phyloP scores from a whole-genome alignment of 30 jellyfish, hydroid and myxozoan genomes.

The Cassiopea xamachana region DNA sequence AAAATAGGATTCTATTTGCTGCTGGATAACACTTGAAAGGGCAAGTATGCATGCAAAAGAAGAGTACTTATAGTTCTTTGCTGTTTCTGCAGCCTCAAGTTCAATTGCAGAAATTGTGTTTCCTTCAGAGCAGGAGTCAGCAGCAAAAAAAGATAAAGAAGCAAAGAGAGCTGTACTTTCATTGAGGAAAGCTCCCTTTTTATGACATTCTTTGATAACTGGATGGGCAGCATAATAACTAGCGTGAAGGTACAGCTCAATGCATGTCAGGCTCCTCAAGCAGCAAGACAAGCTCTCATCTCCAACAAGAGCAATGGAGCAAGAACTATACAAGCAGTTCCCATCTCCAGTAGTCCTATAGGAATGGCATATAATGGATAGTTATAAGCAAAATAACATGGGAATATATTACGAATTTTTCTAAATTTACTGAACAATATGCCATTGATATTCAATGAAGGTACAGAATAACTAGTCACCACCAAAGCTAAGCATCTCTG shows the following conservation, averaged over 20 bases:
- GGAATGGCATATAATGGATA: not conserved
- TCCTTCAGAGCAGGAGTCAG: not conserved
- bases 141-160: conserved; percentile 13
- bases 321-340: conserved; percentile 41
- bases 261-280: conserved; percentile 26
- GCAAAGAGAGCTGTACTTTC: conserved; percentile 3
- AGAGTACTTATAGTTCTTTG: not conserved
- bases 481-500: too few relatives aligned
- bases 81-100: conserved; percentile 20
- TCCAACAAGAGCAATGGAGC: conserved; percentile 58
- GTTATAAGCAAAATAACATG: too few relatives aligned
- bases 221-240: conserved; percentile 46
- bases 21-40: conserved; percentile 40
- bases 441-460: too few relatives aligned
- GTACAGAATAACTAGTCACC: too few relatives aligned
- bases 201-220: not conserved
- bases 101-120: conserved; percentile 5
- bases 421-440: too few relatives aligned
- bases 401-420: too few relatives aligned
- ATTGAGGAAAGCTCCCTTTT: not conserved
- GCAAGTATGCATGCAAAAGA: conserved; percentile 6
- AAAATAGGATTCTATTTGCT: conserved; percentile 42
- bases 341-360: conserved; percentile 50
- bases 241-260: conserved; percentile 20
- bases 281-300: conserved; percentile 29